Evolutionary conservation across 1,140 invertebrate species (phyloP).

Genomic region (Euschistus heros): DNA sequence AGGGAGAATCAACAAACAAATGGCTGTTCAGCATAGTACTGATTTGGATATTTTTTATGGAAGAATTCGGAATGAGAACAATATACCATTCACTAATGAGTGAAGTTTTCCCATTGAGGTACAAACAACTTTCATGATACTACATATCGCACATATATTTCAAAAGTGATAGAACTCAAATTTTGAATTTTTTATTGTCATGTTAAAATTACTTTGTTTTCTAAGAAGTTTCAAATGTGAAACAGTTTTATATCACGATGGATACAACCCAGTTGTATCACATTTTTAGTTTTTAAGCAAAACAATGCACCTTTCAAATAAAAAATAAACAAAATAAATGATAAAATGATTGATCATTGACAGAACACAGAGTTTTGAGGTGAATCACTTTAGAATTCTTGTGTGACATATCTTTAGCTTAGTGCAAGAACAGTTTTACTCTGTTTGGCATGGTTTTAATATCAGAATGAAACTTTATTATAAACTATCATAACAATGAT

Average conservation of each 20-base stretch:
- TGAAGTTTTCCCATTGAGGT: background rate
- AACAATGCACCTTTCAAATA: background rate
- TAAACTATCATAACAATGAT: too few species aligned
- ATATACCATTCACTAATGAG: background rate
- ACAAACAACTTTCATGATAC: background rate
- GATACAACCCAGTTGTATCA: background rate
- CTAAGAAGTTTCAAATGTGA: background rate
- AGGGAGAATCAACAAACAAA: background rate
- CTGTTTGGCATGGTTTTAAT: too few species aligned
- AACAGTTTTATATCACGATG: background rate
- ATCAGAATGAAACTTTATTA: too few species aligned
- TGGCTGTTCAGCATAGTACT: background rate
- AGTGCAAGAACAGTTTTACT: too few species aligned
- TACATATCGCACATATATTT: background rate
- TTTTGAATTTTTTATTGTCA: background rate
- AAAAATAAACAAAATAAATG: too few species aligned
- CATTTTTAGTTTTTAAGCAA: background rate
- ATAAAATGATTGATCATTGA: too few species aligned
- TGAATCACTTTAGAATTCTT: too few species aligned
- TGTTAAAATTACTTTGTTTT: background rate
- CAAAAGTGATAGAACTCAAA: too few species aligned
- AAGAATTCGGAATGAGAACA: constrained; percentile 1
- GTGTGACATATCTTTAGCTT: too few species aligned
- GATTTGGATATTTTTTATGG: background rate
- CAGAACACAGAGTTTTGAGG: too few species aligned